Percentiles rank a stretch among this genome's conserved stretches.
phyloP scores from a whole-genome alignment of 2,888 invertebrate genomes.

The Boloria euphrosyne region DNA sequence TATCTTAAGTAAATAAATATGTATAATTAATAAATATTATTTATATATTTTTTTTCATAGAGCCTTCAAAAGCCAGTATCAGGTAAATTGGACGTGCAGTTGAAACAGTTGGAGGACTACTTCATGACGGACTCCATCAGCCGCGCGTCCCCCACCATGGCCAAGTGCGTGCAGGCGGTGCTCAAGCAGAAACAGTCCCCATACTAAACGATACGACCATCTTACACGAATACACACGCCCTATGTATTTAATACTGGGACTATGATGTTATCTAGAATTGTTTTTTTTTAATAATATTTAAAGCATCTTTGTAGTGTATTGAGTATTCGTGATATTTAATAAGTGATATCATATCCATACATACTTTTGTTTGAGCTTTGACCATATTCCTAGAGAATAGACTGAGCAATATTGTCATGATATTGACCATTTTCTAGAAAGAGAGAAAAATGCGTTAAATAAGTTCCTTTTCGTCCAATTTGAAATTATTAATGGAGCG shows the following conservation, averaged over 20 bases:
- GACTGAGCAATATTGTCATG: no score
- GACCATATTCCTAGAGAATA: no score
- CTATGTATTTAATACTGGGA: no score
- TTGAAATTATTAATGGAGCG: no score
- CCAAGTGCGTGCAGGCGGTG: slow-evolving; percentile 97
- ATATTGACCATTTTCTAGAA: no score
- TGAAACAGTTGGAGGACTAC: slow-evolving; percentile 91
- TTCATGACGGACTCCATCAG: slow-evolving; percentile 98
- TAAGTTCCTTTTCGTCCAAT: no score
- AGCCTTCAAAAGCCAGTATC: slow-evolving; percentile 76
- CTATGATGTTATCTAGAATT: background rate
- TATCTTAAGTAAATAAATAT: no score
- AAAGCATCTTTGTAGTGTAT: background rate
- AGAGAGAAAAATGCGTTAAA: background rate
- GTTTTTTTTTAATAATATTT: slow-evolving; percentile 1
- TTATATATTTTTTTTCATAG: slow-evolving; percentile 45
- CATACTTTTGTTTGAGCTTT: slow-evolving; percentile 19
- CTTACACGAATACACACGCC: slow-evolving; percentile 7
- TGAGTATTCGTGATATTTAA: slow-evolving; percentile 28
- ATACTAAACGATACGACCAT: slow-evolving; percentile 52
- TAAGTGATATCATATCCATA: slow-evolving; percentile 26
- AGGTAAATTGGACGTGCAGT: slow-evolving; percentile 85
- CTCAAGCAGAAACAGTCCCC: slow-evolving; percentile 85
- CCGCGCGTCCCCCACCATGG: slow-evolving; percentile 98
- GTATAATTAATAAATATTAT: background rate